A percentile compares a stretch with the other conserved stretches of the same genome.
Evolutionary conservation across 2,113 vertebrate genomes (phyloP).

Genomic region (Oceanites oceanicus): DNA sequence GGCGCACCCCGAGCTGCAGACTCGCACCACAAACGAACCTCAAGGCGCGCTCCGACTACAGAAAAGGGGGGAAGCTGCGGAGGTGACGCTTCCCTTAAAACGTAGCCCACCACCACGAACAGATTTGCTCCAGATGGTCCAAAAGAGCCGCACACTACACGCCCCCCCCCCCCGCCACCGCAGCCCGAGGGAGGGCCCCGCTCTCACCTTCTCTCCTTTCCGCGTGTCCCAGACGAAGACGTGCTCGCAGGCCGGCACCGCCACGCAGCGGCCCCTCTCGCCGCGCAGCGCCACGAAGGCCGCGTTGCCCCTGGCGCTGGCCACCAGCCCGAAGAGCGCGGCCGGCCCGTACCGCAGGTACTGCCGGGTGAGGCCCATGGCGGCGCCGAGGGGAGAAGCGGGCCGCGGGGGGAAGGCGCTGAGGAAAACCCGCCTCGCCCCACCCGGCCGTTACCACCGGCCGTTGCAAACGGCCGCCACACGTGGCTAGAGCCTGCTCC

Average conservation of each 20-base stretch:
- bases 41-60: too few species aligned
- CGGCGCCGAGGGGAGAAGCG: background rate
- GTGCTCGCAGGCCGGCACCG: slow-evolving; percentile 92
- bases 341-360: slow-evolving; percentile 88
- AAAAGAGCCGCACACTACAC: background rate
- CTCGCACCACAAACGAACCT: background rate
- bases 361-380: slow-evolving; percentile 95
- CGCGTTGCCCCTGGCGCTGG: slow-evolving; percentile 84
- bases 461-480: background rate
- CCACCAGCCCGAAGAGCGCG: slow-evolving; percentile 90
- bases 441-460: too few species aligned
- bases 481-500: rapidly evolving
- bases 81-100: background rate
- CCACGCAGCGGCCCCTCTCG: slow-evolving; percentile 88
- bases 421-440: too few species aligned
- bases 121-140: rapidly evolving
- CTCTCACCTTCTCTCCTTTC: slow-evolving; percentile 91
- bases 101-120: rapidly evolving
- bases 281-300: slow-evolving; percentile 85
- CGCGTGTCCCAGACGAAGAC: slow-evolving; percentile 94
- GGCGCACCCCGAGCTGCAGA: background rate
- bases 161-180: too few species aligned
- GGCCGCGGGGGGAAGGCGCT: rapidly evolving
- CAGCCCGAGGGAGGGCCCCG: background rate
- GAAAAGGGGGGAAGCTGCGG: rapidly evolving